These are phyloP conservation scores for Psilanteris sp. DNA, from an alignment of 1,140 invertebrate species.

Conservation along the genomic window DNA sequence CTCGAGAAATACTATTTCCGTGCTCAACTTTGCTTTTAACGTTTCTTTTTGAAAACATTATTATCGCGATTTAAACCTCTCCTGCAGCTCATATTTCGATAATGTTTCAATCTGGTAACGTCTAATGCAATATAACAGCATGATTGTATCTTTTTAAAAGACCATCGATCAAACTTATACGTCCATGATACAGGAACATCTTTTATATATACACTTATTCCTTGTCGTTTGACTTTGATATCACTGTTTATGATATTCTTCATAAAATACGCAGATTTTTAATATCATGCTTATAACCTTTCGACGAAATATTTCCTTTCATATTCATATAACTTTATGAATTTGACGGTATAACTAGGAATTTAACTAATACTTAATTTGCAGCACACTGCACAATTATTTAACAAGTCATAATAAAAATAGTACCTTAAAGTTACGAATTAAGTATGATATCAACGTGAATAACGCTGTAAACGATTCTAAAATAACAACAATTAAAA, in stretches of 20 bases:
- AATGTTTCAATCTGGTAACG: conserved; percentile 27
- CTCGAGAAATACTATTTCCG: conserved; percentile 37
- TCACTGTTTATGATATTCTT: conserved; percentile 18
- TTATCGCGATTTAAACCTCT: conserved; percentile 33
- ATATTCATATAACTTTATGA: too few species aligned
- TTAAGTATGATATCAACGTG: too few species aligned
- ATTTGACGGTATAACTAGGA: too few species aligned
- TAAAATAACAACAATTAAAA: too few species aligned
- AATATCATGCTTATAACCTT: conserved; percentile 13
- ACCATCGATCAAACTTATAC: conserved; percentile 33
- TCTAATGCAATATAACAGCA: conserved; percentile 37
- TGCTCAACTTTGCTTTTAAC: conserved; percentile 40
- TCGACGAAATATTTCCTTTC: background rate
- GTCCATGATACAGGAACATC: background rate
- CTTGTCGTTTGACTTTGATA: conserved; percentile 4
- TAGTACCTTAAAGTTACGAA: too few species aligned
- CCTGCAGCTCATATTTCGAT: conserved; percentile 32
- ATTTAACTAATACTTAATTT: too few species aligned
- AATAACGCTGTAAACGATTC: too few species aligned
- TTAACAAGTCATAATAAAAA: too few species aligned
- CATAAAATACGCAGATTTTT: conserved; percentile 23
- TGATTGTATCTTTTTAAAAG: conserved; percentile 32
- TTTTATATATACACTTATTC: background rate
- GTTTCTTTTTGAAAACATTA: conserved; percentile 40
- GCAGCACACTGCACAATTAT: too few species aligned